Base-by-base conservation (phyloP, 2,888 invertebrate genomes). In the Caenorhabditis panamensis region DNA sequence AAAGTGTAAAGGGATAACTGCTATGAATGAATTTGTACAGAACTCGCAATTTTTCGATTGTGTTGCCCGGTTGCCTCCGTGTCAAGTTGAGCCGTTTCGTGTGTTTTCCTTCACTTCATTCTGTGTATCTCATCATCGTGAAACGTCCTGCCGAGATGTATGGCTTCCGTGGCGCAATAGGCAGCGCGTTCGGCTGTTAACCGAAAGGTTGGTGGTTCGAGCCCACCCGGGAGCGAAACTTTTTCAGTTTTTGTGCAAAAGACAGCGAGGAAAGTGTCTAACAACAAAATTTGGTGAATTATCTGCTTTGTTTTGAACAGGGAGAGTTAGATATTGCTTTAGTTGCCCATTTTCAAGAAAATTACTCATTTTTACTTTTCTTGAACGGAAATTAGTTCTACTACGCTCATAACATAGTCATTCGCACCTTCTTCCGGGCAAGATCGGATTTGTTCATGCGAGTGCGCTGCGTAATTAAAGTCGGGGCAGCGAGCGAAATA, bases 161-260 rank as follows among this genome's bases (percentile, higher is more conserved):
- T 16, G 16, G 68, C 68, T 76, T 68, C 67, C 76, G 68, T 84
- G 84, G 82, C 84, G 84, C 81, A 84, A 82, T 84, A 79, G 83
- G 83, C 83, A 95, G 95, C 95, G 95, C 95, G 95, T 95, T 95
- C 95, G 95, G 95, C 95, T 95, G 95, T 95, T 95, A 95, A 95
- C 95, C 95, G 95, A 95, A 95, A 95, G 95, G 95, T 95, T 95
- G 95, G 95, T 95, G 95, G 95, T 95, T 95, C 95, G 94, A 95
- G 95, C 82, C 84, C 85, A 83, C 84, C 85, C 84, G 83, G 85
- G 81, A 82, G 84, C 84, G 82, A 82, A 80, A 71, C 11, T 53
- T 82, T 82, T 82, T 81, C 1, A 51, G 11, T 24, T 49, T 13
- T 36, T 36, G n/a, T n/a, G n/a, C n/a, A n/a, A n/a, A n/a, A n/a